These are phyloP conservation scores for Porites cylindrica DNA, from an alignment of 92 coral and sea anemone genomes.

Conservation along the genomic window DNA sequence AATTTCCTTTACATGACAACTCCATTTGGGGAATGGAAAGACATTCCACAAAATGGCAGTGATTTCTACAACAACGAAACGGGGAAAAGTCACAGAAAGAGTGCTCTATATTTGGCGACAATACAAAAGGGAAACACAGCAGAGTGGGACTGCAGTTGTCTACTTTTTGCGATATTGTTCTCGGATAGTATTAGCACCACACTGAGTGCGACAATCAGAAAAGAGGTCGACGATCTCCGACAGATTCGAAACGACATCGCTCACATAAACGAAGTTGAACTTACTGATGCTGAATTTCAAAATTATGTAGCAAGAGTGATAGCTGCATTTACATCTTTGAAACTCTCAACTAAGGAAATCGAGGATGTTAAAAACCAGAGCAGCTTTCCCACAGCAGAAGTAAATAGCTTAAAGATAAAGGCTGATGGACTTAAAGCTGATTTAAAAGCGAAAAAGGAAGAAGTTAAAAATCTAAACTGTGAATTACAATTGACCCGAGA, in stretches of 20 bases:
- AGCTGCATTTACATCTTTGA: background rate
- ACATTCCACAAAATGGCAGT: no score
- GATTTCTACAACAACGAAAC: background rate
- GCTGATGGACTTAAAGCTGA: background rate
- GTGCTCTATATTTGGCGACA: background rate
- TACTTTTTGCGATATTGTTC: background rate
- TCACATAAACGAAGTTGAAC: background rate
- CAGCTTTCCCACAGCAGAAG: background rate
- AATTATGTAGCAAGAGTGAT: background rate
- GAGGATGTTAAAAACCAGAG: background rate
- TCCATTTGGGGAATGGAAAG: no score
- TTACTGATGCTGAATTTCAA: background rate
- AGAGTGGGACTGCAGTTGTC: background rate
- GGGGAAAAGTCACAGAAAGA: background rate
- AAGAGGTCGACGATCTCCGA: background rate
- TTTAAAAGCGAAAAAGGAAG: background rate
- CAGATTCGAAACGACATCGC: background rate
- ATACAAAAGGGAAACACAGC: background rate
- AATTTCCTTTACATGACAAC: no score
- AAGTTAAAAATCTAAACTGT: background rate
- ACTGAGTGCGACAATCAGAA: background rate
- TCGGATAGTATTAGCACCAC: background rate
- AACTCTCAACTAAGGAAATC: background rate
- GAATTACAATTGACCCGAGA: no score
- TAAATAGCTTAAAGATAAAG: background rate